Evolutionary conservation across 2,113 vertebrate species (phyloP), one percentile per base, ranked within the genome.

Genomic region (Clarias magur): DNA sequence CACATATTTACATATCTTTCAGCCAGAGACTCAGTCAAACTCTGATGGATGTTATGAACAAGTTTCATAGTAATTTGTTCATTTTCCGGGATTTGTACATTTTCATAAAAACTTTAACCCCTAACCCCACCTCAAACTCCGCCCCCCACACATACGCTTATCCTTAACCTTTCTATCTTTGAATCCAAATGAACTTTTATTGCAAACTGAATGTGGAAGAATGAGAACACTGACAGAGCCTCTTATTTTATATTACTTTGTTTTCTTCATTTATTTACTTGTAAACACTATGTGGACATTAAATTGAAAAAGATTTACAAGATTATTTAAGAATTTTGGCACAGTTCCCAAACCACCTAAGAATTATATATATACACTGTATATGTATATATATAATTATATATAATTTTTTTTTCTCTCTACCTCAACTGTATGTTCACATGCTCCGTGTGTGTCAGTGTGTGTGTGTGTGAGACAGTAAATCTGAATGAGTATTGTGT

Each of bases 401-500:
- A 4, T 42, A 4, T 42, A 42, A 3, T 42, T 42, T 42, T 42
- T 42, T 13, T 27, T 12, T 54, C 25, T 25, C 53, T 53, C 11
- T 48, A 12, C 34, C 9, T 48, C 34, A 53, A 82, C 21, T 82
- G 38, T 27, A 34, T 21, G 27, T 30, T 27, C n/a, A 30, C 12
- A 19, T 65, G 25, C 34, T 48, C 8, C 27, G 63, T 54, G 82
- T 72, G 62, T 68, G 81, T 83, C 62, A 54, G 63, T 34, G 68
- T 84, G 80, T 68, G 75, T 54, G 30, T 72, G 88, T 85, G 48
- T 76, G 83, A 67, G 54, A 72, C 57, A 42, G 27, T 60, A 86
- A 57, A 76, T 56, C 84, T 91, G 90, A 92, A 92, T 92, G 90
- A 89, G 63, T 83, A 79, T 89, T 85, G 92, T 91, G 91, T 86